Evolutionary conservation across 2,888 invertebrate species (phyloP), one percentile per base, ranked within the genome.

Genomic region (Orchesellides sinensis): DNA sequence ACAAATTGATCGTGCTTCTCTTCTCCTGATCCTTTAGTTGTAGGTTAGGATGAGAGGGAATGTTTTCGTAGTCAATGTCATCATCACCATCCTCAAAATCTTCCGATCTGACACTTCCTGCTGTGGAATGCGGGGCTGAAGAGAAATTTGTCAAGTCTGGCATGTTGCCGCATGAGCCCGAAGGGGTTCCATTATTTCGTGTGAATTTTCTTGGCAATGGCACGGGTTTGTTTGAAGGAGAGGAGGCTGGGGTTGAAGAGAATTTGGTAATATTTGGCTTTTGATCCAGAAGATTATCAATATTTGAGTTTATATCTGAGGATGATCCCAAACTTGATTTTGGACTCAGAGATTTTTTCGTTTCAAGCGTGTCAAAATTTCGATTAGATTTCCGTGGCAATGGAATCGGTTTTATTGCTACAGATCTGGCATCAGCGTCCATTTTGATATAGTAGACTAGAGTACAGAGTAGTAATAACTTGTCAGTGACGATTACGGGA

Each of bases 1-100:
- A 88, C 17, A 88, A 29, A 59, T 87, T 88, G 10, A 88, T 84
- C 40, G 88, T 88, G 8, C 35, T 80, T 1, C 86, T 59, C 47
- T 86, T 86, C 14, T 78, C 72, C 1, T 23, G 23, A 17, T 72
- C 82, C 40, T 72, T 75, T 17, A 45, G 49, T 8, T 27, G 47
- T 1, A 82, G 21, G 45, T 68, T 73, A 17, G 81, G 74, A n/a
- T 19, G 52, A 8, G 63, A 70, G 0, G 77, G 77, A n/a, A 82
- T 70, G 47, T 35, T 77, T 17, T 63, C 75, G 65, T 63, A 77
- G 56, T 77, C 69, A 3, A 75, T 65, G 45, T 75, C 82, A 47
- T 72, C 82, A 25, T 83, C 83, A 12, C 49, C 52, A 61, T 83
- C 78, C 14, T 83, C 78, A 21, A 54, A 70, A n/a, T 74, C 83